Evolutionary conservation across 2,888 invertebrate genomes (phyloP), one percentile per base, ranked within the genome.

Genomic region (Lampropteryx suffumata): DNA sequence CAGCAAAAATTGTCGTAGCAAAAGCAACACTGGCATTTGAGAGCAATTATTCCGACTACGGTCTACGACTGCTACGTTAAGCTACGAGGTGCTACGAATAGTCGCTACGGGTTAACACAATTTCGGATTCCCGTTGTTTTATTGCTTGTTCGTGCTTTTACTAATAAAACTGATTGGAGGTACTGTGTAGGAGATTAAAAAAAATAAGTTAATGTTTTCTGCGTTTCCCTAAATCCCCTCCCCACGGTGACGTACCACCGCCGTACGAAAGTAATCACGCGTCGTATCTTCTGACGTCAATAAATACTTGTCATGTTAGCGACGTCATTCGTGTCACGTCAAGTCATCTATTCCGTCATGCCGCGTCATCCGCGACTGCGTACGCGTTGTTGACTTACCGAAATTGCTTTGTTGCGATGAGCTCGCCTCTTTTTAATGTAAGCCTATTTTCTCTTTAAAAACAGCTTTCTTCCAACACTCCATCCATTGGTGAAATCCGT

Each of bases 381-480:
- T 69, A 76, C 71, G 73, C 74, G 67, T 76, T 80, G 79, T 81
- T 81, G 79, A 79, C 80, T 80, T 73, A 66, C 67, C 64, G 50
- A 78, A 80, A 79, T 79, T 76, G 80, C 76, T 66, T 69, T 67
- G 79, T 78, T 69, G 74, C 71, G 74, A 76, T 80, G 80, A 79
- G 65, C 51, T 55, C 14, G 66, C 64, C 65, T 63, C 53, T 76
- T 79, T 76, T 65, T 64, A 64, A 65, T 67, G 62, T 68, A 64
- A 66, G 62, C 64, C 61, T 63, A 59, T 66, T 76, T 76, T 75
- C 52, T 55, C 61, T 58, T 66, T 69, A 52, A 50, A 61, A 66
- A 67, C 67, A 61, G 67, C 57, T 62, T 71, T 66, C 61, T 69
- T 57, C 57, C 59, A 46, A 50, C 46, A 36, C 24, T 33, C 29